Evolutionary conservation across 2,113 vertebrate species (phyloP).

Genomic region (Melanerpes aurifrons): DNA sequence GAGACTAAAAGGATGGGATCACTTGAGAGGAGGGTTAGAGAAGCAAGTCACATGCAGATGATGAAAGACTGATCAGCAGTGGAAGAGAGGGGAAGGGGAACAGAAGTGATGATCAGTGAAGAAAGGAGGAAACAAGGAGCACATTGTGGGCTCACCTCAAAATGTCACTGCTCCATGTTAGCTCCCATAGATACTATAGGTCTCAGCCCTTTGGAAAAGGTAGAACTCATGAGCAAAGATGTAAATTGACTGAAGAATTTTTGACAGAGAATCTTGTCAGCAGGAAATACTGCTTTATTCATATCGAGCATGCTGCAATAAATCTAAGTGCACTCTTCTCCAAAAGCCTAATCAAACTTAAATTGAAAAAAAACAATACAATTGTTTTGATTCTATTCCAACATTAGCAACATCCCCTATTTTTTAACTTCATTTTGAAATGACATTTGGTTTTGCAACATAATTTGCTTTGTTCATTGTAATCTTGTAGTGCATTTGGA

Average conservation of each 20-base stretch:
- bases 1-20: slow-evolving; percentile 10
- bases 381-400: neutral
- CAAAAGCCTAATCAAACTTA: neutral
- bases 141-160: neutral
- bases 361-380: neutral
- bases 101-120: neutral
- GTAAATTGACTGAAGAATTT: neutral
- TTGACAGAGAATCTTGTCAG: neutral
- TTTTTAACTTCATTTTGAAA: neutral
- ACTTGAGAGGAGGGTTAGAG: slow-evolving; percentile 20
- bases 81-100: slow-evolving; percentile 28
- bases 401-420: neutral
- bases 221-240: neutral
- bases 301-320: neutral
- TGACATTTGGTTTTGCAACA: neutral
- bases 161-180: neutral
- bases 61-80: slow-evolving; percentile 29
- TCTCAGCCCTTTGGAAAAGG: neutral
- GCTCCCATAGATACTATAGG: neutral
- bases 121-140: neutral
- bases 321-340: neutral
- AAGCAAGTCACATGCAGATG: slow-evolving; percentile 28
- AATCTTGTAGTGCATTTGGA: neutral
- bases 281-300: neutral
- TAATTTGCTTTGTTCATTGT: neutral